phyloP scores from a whole-genome alignment of 2,113 vertebrate species.

The Acrocephalus kingi region DNA sequence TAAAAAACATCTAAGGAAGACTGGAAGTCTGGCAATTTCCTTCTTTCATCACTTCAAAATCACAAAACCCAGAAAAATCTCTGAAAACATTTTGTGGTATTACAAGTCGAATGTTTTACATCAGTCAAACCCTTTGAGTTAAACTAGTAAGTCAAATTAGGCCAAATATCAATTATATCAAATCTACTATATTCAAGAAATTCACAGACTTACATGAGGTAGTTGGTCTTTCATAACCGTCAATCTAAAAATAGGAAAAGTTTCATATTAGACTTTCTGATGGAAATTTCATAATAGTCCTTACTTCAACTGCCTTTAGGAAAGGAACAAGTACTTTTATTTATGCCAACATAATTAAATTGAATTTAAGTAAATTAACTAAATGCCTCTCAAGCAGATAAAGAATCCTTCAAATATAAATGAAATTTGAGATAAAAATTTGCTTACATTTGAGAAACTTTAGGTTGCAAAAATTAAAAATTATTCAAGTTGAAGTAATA shows the following conservation, averaged over 20 bases:
- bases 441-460: neutral
- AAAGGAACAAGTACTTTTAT: neutral
- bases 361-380: neutral
- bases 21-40: neutral
- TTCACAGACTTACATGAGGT: conserved; percentile 34
- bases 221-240: neutral
- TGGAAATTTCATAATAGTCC: neutral
- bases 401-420: neutral
- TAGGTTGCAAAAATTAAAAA: neutral
- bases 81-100: neutral
- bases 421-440: neutral
- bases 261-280: neutral
- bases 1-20: neutral
- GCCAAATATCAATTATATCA: neutral
- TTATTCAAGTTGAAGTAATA: neutral
- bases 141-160: neutral
- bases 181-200: neutral
- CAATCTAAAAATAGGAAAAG: neutral
- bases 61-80: neutral
- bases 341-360: neutral
- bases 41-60: neutral
- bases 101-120: neutral
- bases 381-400: neutral
- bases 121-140: neutral
- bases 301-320: neutral